These are phyloP conservation scores for Scartelaos histophorus DNA, from an alignment of 2,113 vertebrate species.

Conservation along the genomic window DNA sequence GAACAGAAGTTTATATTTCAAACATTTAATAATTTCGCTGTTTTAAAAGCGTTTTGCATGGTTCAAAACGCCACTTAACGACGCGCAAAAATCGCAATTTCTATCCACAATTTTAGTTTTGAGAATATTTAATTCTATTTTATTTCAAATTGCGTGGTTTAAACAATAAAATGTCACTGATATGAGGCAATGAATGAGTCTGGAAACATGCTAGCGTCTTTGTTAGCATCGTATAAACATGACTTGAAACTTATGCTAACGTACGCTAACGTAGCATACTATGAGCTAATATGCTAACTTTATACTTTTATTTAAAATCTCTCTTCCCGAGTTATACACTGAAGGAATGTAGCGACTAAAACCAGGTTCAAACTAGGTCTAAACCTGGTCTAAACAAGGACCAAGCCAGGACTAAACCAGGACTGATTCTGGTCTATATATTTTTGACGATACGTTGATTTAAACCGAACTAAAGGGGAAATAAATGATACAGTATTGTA, in stretches of 20 bases:
- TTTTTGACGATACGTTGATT: not conserved
- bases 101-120: too few relatives aligned
- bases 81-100: too few relatives aligned
- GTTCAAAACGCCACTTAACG: too few relatives aligned
- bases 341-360: not conserved
- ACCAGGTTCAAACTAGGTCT: not conserved
- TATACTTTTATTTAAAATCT: slow-evolving; percentile 3
- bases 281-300: slow-evolving; percentile 34
- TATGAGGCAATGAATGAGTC: not conserved
- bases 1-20: too few relatives aligned
- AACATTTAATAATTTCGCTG: too few relatives aligned
- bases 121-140: not conserved
- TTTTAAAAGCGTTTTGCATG: too few relatives aligned
- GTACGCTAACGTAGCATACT: too few relatives aligned
- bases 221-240: slow-evolving; percentile 2
- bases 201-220: not conserved
- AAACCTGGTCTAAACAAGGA: not conserved
- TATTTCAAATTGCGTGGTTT: not conserved
- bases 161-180: not conserved
- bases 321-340: not conserved
- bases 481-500: slow-evolving; percentile 7
- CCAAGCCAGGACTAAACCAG: not conserved
- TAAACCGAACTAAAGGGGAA: not conserved
- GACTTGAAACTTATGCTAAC: not conserved
- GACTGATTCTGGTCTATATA: not conserved